Base-by-base conservation (phyloP, 1,140 invertebrate genomes). In the Drosophila sp. region DNA sequence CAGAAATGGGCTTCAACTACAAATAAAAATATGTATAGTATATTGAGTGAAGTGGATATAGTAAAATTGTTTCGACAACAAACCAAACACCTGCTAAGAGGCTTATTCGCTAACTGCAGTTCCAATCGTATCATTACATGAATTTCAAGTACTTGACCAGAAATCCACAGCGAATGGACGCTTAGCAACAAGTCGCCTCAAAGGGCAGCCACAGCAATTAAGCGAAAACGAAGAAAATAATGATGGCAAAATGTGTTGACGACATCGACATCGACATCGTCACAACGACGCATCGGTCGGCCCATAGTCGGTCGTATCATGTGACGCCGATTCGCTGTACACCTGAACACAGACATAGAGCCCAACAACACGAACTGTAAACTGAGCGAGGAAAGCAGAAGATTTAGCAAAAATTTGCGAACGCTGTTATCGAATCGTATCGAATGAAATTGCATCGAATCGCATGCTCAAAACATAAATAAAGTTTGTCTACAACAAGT, bases 321-420 rank as follows among this genome's bases (percentile, higher is more conserved):
- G 70, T 72, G 63, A 72, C 64, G 53, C 50, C 57, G 40, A 7
- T 59, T 57, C n/a, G 27, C 11, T n/a, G 45, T 58, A 58, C 69
- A 72, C 62, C 62, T 72, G 53, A 72, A 72, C 45, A 51, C 43
- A 41, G 53, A 72, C 34, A 38, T 27, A 57, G 27, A 25, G 41
- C 16, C 25, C 36, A 54, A n/a, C 27, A n/a, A 53, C 18, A 27
- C 32, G 11, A 46, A 56, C 32, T 41, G 40, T 58, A 45, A 72
- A 53, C 40, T 45, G 29, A 61, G 46, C 29, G 46, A 29, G 34
- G 32, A 32, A 43, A 32, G 8, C 25, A 54, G n/a, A 58, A 41
- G 27, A 59, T 34, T 67, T 46, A 71, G 61, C 69, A 41, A 38
- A 64, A 70, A 57, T 40, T 18, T 34, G 43, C 43, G 48, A 50